Evolutionary conservation across 2,797 vertebrate genomes (phyloP).

Genomic region (Characodon lateralis): DNA sequence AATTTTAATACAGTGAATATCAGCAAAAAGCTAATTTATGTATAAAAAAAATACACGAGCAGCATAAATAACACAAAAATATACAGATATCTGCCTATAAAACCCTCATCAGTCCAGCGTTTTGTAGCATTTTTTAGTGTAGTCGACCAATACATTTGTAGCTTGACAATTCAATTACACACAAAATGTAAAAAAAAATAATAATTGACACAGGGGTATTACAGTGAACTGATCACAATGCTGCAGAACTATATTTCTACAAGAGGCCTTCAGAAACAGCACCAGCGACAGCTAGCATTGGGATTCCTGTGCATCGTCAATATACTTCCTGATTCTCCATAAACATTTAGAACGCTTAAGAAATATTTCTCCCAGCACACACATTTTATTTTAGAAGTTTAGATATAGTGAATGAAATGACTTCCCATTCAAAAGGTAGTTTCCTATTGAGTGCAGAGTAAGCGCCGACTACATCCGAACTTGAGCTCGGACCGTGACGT

Average conservation of each 20-base stretch:
- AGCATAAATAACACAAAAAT: slow-evolving; percentile 52
- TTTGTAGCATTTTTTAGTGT: background rate
- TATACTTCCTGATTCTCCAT: background rate
- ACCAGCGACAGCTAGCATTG: slow-evolving; percentile 24
- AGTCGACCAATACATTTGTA: background rate
- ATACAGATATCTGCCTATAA: slow-evolving; percentile 12
- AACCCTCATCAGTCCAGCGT: slow-evolving; percentile 1
- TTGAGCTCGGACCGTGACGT: slow-evolving; percentile 20
- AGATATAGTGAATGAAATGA: slow-evolving; percentile 28
- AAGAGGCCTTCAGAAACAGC: slow-evolving; percentile 22
- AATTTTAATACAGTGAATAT: slow-evolving; percentile 9
- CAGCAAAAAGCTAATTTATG: slow-evolving; percentile 3
- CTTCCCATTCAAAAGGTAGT: slow-evolving; percentile 61
- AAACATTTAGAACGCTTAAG: background rate
- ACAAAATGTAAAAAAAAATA: background rate
- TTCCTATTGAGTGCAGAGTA: slow-evolving; percentile 59
- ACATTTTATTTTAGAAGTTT: slow-evolving; percentile 4
- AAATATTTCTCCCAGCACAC: slow-evolving; percentile 4
- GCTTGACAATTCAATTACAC: background rate
- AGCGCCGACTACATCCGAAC: slow-evolving; percentile 54
- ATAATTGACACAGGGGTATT: background rate
- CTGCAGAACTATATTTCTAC: background rate
- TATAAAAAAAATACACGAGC: slow-evolving; percentile 18
- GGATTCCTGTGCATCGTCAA: slow-evolving; percentile 8
- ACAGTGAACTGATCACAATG: background rate